These are phyloP conservation scores for Carcina quercana DNA, from an alignment of 2,888 invertebrate species.

Conservation along the genomic window DNA sequence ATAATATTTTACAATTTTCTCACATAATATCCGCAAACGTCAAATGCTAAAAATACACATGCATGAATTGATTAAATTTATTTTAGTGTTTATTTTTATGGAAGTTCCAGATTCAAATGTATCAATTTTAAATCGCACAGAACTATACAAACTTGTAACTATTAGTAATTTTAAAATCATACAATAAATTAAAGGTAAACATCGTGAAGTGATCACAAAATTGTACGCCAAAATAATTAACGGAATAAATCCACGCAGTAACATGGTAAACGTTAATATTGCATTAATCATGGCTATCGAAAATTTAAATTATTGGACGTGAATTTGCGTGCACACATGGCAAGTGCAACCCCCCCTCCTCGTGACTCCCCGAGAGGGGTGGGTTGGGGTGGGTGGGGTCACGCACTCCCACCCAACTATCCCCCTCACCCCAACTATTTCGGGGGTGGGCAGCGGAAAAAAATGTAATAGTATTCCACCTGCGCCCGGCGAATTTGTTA, in stretches of 20 bases:
- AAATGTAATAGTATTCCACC: constrained; percentile 69
- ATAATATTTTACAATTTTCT: too few species aligned
- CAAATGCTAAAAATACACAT: too few species aligned
- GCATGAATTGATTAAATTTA: too few species aligned
- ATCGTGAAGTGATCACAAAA: too few species aligned
- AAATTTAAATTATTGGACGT: constrained; percentile 71
- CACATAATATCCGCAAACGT: too few species aligned
- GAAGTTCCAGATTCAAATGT: too few species aligned
- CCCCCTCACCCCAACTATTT: constrained; percentile 58
- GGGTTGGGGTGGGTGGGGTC: constrained; percentile 37
- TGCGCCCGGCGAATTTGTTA: constrained; percentile 58
- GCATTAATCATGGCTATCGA: constrained; percentile 36
- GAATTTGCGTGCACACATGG: constrained; percentile 70
- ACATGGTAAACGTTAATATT: constrained; percentile 9
- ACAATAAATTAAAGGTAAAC: too few species aligned
- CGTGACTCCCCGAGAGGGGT: constrained; percentile 17
- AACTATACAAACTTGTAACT: too few species aligned
- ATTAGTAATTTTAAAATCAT: too few species aligned
- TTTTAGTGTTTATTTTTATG: too few species aligned
- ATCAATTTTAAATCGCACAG: too few species aligned
- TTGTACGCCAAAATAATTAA: constrained; percentile 3
- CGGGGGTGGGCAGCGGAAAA: constrained; percentile 61
- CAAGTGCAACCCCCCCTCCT: constrained; percentile 37
- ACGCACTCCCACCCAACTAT: constrained; percentile 57
- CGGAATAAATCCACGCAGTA: constrained; percentile 6